Base-by-base conservation (phyloP, 2,113 vertebrate genomes). In the Neodon shergylaensis region DNA sequence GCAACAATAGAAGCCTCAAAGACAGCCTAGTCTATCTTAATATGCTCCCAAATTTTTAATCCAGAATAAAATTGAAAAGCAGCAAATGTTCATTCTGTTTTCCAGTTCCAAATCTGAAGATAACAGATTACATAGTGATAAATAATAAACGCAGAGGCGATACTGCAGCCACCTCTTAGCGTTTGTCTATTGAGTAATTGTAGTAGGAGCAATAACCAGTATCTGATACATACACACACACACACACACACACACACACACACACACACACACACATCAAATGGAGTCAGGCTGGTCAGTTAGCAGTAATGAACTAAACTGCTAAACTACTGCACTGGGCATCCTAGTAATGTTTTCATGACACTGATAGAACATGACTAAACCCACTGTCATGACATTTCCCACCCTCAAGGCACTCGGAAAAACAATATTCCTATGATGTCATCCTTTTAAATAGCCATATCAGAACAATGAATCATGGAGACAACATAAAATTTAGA, bases 241-340 rank as follows among this genome's bases (percentile, higher is more conserved):
- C 49, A 87, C n/a, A 52, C 66, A 42, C 95, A 94, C 74, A 96
- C 31, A 72, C 33, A 54, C 33, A 49, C 47, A n/a, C n/a, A n/a
- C n/a, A 87, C 11, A 88, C 66, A 72, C 31, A 54, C 49, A 81
- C 49, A 81, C n/a, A 85, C 16, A 7, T 86, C 65, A 95, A 94
- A 39, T 61, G 19, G 44, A 88, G 86, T 90, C 65, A 90, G 16
- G 52, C 22, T 95, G 36, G 42, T 76, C 58, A 21, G n/a, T 52
- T 97, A 97, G 97, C 94, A 92, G 26, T 97, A 98, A 96, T 97
- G 93, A 97, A 95, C 97, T 96, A 94, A 97, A 31, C 65, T 68
- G 11, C 65, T 66, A 66, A 66, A 31, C 65, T 31, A 97, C 76
- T 94, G 94, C 91, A 83, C 93, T 68, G 49, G 13, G 77, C 73